Evolutionary conservation across 2,888 invertebrate genomes (phyloP).

Genomic region (Orthosia gothica): DNA sequence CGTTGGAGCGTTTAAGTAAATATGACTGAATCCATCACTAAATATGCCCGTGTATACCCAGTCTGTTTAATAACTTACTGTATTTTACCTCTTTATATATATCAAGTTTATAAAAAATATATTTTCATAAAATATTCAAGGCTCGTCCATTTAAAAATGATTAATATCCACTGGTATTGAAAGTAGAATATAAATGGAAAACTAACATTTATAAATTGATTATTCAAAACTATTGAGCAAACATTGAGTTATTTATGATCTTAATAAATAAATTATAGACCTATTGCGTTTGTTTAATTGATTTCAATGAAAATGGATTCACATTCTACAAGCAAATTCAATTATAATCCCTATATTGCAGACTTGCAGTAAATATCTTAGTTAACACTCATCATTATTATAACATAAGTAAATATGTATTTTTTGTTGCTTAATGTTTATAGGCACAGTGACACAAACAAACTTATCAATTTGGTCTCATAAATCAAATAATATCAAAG

Average conservation of each 20-base stretch:
- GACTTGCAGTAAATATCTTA: not conserved
- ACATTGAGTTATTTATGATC: constrained; percentile 30
- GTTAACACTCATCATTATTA: too few species aligned
- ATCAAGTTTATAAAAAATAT: not conserved
- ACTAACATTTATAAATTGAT: not conserved
- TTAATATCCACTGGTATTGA: not conserved
- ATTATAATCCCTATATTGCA: not conserved
- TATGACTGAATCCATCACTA: constrained; percentile 49
- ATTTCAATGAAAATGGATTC: constrained; percentile 4
- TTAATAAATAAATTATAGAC: constrained; percentile 2
- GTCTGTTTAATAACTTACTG: constrained; percentile 23
- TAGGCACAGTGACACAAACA: not conserved
- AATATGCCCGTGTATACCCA: constrained; percentile 45
- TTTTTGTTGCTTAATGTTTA: not conserved
- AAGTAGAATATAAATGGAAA: constrained; percentile 12
- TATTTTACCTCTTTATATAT: too few species aligned
- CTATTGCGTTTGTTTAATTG: constrained; percentile 19
- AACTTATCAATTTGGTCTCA: not conserved
- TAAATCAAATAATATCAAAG: not conserved
- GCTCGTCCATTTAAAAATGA: constrained; percentile 15
- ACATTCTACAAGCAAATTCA: too few species aligned
- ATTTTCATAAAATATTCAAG: not conserved
- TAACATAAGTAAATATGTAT: too few species aligned
- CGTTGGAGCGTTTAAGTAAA: constrained; percentile 21
- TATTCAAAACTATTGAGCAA: not conserved